Evolutionary conservation across 2,888 invertebrate species (phyloP).

Genomic region (Adineta ricciae): DNA sequence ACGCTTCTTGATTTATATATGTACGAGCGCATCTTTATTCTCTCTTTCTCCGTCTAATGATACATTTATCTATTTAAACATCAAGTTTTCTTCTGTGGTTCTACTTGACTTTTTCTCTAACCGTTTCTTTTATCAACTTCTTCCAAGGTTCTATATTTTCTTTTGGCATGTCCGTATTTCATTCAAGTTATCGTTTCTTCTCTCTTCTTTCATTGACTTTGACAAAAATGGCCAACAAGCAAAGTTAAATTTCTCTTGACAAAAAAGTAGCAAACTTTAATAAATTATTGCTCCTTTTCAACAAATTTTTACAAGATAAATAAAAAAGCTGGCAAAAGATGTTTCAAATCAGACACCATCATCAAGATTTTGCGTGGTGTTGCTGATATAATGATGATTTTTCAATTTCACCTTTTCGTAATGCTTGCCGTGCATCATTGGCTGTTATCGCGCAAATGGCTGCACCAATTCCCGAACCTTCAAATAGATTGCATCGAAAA

Average conservation of each 20-base stretch:
- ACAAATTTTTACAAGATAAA: not conserved
- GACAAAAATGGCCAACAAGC: not conserved
- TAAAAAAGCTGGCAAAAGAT: not conserved
- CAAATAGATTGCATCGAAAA: not conserved
- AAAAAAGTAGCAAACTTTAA: not conserved
- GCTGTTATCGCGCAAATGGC: slow-evolving; percentile 18
- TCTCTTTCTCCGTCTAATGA: not conserved
- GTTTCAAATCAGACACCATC: too few relatives aligned
- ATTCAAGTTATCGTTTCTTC: not conserved
- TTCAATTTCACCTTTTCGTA: not conserved
- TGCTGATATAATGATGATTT: not conserved
- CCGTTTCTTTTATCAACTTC: not conserved
- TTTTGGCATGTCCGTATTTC: not conserved
- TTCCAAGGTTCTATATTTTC: not conserved
- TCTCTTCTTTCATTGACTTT: not conserved
- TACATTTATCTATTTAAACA: not conserved
- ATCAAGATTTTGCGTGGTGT: not conserved
- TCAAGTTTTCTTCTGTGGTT: not conserved
- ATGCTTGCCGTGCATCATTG: not conserved
- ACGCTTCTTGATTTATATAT: not conserved
- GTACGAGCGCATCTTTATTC: not conserved
- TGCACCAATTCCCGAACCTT: not conserved
- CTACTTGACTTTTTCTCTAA: not conserved
- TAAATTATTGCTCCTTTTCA: not conserved
- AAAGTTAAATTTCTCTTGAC: not conserved